Conservation (phyloP, 2,113 vertebrate genomes). For the Glaucomys volans region DNA sequence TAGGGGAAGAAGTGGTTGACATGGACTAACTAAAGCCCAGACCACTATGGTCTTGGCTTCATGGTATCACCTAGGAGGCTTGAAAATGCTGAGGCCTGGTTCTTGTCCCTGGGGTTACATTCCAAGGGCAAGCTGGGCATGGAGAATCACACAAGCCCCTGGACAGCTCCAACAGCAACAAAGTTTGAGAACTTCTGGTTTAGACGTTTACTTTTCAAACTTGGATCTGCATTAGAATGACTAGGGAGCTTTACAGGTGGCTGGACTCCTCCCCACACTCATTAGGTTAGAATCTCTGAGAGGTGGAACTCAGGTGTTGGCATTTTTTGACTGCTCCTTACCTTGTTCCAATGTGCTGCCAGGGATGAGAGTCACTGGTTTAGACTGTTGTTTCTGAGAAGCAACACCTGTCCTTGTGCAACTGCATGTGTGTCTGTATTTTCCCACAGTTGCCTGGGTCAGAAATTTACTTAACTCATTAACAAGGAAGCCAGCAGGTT, state of each 20-base stretch:
- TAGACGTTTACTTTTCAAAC: background rate
- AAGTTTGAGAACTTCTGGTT: background rate
- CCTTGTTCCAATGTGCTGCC: background rate
- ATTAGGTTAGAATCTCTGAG: background rate
- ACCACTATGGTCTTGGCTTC: background rate
- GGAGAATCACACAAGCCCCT: background rate
- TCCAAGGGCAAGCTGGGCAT: background rate
- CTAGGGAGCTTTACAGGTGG: background rate
- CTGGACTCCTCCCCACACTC: background rate
- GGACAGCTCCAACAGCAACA: background rate
- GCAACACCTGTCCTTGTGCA: background rate
- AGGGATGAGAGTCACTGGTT: background rate
- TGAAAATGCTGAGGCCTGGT: background rate
- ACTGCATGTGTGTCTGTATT: background rate
- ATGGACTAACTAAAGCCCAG: background rate
- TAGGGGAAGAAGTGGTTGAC: background rate
- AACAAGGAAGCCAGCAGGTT: background rate
- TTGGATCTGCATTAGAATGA: background rate
- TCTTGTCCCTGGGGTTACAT: background rate
- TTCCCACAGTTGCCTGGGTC: background rate
- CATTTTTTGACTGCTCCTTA: background rate
- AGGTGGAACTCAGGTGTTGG: too few species aligned
- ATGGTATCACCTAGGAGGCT: background rate
- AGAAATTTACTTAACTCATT: background rate
- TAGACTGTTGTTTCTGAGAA: background rate